Evolutionary conservation across 2,797 vertebrate genomes (phyloP), one percentile per base, ranked within the genome.

Genomic region (Buceros bicornis): DNA sequence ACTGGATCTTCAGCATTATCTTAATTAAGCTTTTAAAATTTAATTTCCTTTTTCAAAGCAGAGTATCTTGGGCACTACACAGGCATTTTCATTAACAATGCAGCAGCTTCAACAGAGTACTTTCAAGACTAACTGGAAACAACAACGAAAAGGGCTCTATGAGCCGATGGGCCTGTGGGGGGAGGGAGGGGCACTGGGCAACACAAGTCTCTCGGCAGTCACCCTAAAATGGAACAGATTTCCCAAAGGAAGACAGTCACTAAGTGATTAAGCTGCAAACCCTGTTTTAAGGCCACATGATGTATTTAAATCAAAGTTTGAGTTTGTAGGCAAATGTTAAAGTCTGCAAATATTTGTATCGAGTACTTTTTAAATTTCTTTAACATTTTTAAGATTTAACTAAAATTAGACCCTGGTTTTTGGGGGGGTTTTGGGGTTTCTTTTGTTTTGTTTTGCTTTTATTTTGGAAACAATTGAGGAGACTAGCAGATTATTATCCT

Each of bases 21-120:
- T 90, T 94, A 93, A 97, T 96, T 96, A 97, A 87, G 90, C 60
- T 89, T 95, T 96, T 95, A 96, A 96, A 96, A 93, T 93, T 95
- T 95, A 96, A 94, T 96, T 95, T 93, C 74, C 73, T 93, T 94
- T 95, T 93, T 90, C 87, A 95, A 90, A 95, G 60, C 25, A 95
- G 80, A 90, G 81, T 79, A 60, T 93, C 67, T 95, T 78, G 93
- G 94, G 90, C 91, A 82, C 82, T 80, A 85, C 82, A 47, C 58
- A 74, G 51, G 2, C 1, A 61, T 82, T 94, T 95, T 82, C 95
- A 96, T 97, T 96, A 96, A 96, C 93, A 96, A 93, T 85, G 84
- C 58, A 97, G 80, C 51, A 89, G 82, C 56, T 95, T 94, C 50
- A 85, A 66, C 92, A 53, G 67, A 48, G 64, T 72, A 66, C 48